These are phyloP conservation scores for Propithecus deckenii DNA, from an alignment of 2,797 vertebrate genomes.

Conservation along the genomic window DNA sequence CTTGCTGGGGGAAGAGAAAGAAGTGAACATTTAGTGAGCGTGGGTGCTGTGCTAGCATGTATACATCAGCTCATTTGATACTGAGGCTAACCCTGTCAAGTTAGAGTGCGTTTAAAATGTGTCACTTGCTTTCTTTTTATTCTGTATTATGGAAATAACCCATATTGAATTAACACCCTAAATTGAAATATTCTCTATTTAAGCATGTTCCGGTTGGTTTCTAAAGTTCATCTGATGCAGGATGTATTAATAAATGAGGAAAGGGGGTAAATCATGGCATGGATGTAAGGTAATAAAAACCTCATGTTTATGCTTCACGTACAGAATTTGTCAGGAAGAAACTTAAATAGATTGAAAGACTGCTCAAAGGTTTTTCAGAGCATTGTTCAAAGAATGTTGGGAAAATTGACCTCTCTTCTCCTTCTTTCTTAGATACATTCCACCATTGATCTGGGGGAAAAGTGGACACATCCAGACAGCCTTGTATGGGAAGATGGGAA, in stretches of 20 bases:
- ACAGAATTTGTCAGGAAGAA: not conserved
- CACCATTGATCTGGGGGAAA: constrained; percentile 97
- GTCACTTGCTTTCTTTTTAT: constrained; percentile 17
- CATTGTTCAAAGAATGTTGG: not conserved
- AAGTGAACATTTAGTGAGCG: not conserved
- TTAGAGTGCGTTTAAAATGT: not conserved
- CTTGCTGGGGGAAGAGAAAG: not conserved
- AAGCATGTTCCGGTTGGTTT: not conserved
- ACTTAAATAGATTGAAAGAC: not conserved
- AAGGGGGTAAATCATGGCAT: not conserved
- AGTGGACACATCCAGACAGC: constrained; percentile 97
- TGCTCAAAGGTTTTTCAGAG: not conserved
- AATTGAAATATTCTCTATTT: not conserved
- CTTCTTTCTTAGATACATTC: constrained; percentile 91
- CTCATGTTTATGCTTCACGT: not conserved
- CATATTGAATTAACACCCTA: not conserved
- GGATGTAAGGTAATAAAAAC: not conserved
- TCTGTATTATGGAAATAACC: not conserved
- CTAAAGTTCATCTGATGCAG: not conserved
- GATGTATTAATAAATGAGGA: not conserved
- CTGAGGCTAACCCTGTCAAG: not conserved
- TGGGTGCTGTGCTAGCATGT: not conserved
- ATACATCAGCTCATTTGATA: not conserved
- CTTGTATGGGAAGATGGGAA: constrained; percentile 96
- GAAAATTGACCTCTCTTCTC: constrained; percentile 8